phyloP scores from a whole-genome alignment of 2,888 invertebrate species.

The Furcula furcula region DNA sequence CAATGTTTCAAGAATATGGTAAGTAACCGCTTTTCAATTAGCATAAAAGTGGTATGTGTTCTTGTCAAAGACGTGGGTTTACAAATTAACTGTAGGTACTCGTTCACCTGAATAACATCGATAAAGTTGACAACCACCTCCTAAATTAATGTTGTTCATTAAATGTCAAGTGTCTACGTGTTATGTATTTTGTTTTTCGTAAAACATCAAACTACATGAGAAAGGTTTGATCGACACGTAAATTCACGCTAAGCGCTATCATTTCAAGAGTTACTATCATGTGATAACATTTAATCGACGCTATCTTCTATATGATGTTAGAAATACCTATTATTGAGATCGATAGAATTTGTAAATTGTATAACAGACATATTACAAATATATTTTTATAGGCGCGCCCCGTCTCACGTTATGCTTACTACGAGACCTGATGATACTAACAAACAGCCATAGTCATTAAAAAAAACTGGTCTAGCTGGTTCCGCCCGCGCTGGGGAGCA shows the following conservation, averaged over 20 bases:
- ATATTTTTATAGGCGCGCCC: slow-evolving; percentile 29
- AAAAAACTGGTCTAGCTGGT: slow-evolving; percentile 41
- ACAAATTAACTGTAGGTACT: slow-evolving; percentile 1
- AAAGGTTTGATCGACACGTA: slow-evolving; percentile 5
- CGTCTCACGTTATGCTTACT: slow-evolving; percentile 40
- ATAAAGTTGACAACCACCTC: background rate
- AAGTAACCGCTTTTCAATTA: slow-evolving; percentile 49
- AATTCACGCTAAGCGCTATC: slow-evolving; percentile 12
- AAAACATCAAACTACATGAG: slow-evolving; percentile 10
- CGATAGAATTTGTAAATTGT: slow-evolving; percentile 24
- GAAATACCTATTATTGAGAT: too few species aligned
- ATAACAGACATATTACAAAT: slow-evolving; percentile 29
- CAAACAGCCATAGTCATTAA: too few species aligned
- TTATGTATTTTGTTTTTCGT: background rate
- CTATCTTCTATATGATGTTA: background rate
- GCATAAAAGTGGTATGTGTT: slow-evolving; percentile 22
- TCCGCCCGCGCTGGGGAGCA: slow-evolving; percentile 28
- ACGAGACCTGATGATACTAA: slow-evolving; percentile 38
- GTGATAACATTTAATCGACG: slow-evolving; percentile 2
- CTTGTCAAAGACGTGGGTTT: background rate
- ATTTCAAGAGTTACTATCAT: slow-evolving; percentile 12
- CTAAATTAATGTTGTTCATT: background rate
- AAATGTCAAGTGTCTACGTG: background rate
- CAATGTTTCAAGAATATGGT: slow-evolving; percentile 40
- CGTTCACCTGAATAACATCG: background rate